phyloP scores from a whole-genome alignment of 2,797 vertebrate genomes.

The Aplochiton taeniatus region DNA sequence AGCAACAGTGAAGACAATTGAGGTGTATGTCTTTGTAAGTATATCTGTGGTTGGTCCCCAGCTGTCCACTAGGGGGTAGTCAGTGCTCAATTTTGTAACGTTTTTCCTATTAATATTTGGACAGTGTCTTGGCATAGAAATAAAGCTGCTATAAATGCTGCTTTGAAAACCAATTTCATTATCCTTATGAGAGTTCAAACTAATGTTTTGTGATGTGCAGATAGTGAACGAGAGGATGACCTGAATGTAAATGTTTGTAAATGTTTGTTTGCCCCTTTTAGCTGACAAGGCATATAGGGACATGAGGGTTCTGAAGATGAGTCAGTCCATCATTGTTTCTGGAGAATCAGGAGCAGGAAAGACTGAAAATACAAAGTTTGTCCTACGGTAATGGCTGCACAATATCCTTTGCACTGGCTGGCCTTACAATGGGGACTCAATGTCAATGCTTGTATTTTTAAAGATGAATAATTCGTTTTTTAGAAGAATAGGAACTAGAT shows the following conservation, averaged over 20 bases:
- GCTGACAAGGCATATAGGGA: slow-evolving; percentile 90
- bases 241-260: neutral
- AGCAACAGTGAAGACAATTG: slow-evolving; percentile 27
- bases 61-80: slow-evolving; percentile 32
- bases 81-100: slow-evolving; percentile 1
- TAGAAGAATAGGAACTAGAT: no score
- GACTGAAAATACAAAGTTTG: slow-evolving; percentile 92
- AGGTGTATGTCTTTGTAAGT: neutral
- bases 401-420: slow-evolving; percentile 30
- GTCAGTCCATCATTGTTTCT: slow-evolving; percentile 89
- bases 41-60: slow-evolving; percentile 1
- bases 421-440: neutral
- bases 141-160: neutral
- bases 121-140: no score
- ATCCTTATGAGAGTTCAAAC: neutral
- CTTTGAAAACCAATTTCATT: neutral
- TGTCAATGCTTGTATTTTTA: no score
- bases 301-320: slow-evolving; percentile 90
- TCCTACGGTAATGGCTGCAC: slow-evolving; percentile 75
- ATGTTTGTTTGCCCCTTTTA: slow-evolving; percentile 40
- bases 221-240: neutral
- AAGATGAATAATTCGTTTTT: no score
- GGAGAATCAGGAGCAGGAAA: slow-evolving; percentile 91
- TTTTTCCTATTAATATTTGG: no score
- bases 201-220: neutral